Evolutionary conservation across 2,888 invertebrate species (phyloP), one percentile per base, ranked within the genome.

Genomic region (Conistra vaccinii): DNA sequence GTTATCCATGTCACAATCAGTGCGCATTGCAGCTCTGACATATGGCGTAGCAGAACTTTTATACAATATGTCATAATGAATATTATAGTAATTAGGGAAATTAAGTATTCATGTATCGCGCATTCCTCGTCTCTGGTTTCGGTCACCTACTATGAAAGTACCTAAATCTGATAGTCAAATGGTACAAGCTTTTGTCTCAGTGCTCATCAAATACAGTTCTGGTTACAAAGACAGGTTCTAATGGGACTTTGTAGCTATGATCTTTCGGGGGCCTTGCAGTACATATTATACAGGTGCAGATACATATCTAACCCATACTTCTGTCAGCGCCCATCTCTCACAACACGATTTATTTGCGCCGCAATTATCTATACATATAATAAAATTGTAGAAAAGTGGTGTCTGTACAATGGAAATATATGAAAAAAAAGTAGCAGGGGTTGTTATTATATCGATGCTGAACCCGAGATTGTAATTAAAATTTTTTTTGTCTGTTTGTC

Each of bases 21-120:
- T 32, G 65, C 71, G 85, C 78, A 79, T 73, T 81, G 87, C 76
- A 70, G 87, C 62, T 48, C 29, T 83, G 67, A 70, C 51, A 26
- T 73, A 72, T 26, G n/a, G 55, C 26, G 3, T 29, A 48, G 29
- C 3, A 61, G 35, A 29, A 48, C 26, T 5, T 61, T 35, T 51
- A 63, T 5, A 29, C 26, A 57, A 66, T 66, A 42, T 20, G 32
- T 23, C 17, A 32, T 23, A 57, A 26, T 26, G 29, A 29, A 58
- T 58, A 35, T 9, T 26, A 9, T 17, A 29, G 6, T 17, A 26
- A 26, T 42, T 12, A 26, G 3, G 17, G 48, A 39, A 58, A 29
- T 74, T 0, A 39, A 58, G 9, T 58, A 29, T 70, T 68, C 5
- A 39, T 48, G 32, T 23, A n/a, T 20, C 29, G n/a, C 1, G 20